Evolutionary conservation across 2,797 vertebrate species (phyloP).

Genomic region (Odontamblyopus lacepedii): DNA sequence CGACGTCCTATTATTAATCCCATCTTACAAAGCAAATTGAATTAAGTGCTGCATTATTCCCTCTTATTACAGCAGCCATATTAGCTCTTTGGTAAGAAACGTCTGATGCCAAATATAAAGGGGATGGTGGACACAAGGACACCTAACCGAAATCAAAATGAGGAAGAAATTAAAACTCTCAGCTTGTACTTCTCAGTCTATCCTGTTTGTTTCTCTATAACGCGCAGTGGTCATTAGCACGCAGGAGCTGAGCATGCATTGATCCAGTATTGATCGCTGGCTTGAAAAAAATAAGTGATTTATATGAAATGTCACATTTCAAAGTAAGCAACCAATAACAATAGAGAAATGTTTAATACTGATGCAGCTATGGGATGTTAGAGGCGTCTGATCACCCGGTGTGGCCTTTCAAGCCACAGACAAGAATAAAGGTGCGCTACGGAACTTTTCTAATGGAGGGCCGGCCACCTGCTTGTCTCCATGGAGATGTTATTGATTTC

Average conservation of each 20-base stretch:
- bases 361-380: neutral
- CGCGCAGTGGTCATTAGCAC: conserved; percentile 56
- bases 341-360: conserved; percentile 17
- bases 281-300: conserved; percentile 59
- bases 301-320: conserved; percentile 61
- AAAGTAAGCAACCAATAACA: conserved; percentile 61
- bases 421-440: too few species aligned
- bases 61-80: conserved; percentile 60
- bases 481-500: too few species aligned
- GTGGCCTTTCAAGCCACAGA: neutral
- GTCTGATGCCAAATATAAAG: conserved; percentile 50
- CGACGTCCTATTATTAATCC: conserved; percentile 68
- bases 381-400: neutral
- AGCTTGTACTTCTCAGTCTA: conserved; percentile 40
- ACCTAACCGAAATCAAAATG: conserved; percentile 40
- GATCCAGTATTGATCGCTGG: conserved; percentile 68
- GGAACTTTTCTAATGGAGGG: too few species aligned
- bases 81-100: conserved; percentile 40
- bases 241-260: conserved; percentile 65
- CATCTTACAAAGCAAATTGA: conserved; percentile 71
- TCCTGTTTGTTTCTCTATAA: conserved; percentile 61
- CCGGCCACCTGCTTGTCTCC: too few species aligned
- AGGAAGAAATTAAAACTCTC: conserved; percentile 13
- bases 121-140: conserved; percentile 41
- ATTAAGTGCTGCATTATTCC: conserved; percentile 73